These are phyloP conservation scores for Amblyteles armatorius DNA, from an alignment of 2,888 invertebrate species.

Conservation along the genomic window DNA sequence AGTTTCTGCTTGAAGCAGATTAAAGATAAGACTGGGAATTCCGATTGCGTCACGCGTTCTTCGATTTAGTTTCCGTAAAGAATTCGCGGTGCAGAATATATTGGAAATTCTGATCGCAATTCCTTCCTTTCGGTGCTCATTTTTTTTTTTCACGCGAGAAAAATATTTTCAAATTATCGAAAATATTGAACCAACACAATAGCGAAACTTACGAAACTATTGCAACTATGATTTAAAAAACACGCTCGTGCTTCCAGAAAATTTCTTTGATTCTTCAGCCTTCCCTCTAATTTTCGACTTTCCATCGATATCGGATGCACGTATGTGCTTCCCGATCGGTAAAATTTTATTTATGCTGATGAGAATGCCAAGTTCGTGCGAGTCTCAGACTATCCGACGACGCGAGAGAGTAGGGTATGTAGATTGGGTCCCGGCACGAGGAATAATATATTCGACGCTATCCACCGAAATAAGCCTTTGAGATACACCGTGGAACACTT, in stretches of 20 bases:
- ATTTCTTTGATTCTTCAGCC: not conserved
- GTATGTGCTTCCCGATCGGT: not conserved
- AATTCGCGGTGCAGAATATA: too few species aligned
- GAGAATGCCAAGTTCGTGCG: slow-evolving; percentile 4
- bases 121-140: not conserved
- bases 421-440: slow-evolving; percentile 1
- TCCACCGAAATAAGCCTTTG: slow-evolving; percentile 67
- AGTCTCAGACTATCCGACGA: slow-evolving; percentile 8
- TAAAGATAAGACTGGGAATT: too few species aligned
- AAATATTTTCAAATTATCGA: not conserved
- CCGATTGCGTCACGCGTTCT: too few species aligned
- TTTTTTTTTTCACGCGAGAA: not conserved
- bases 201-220: not conserved
- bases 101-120: too few species aligned
- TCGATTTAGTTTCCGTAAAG: too few species aligned
- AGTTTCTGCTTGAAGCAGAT: not conserved
- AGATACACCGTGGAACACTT: slow-evolving; percentile 63
- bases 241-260: not conserved
- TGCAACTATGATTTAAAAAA: not conserved
- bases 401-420: not conserved
- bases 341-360: not conserved
- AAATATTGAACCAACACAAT: too few species aligned
- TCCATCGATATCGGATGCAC: not conserved
- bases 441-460: slow-evolving; percentile 56
- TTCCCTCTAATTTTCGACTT: not conserved